phyloP scores from a whole-genome alignment of 2,888 invertebrate genomes.

The Oligia latruncula region DNA sequence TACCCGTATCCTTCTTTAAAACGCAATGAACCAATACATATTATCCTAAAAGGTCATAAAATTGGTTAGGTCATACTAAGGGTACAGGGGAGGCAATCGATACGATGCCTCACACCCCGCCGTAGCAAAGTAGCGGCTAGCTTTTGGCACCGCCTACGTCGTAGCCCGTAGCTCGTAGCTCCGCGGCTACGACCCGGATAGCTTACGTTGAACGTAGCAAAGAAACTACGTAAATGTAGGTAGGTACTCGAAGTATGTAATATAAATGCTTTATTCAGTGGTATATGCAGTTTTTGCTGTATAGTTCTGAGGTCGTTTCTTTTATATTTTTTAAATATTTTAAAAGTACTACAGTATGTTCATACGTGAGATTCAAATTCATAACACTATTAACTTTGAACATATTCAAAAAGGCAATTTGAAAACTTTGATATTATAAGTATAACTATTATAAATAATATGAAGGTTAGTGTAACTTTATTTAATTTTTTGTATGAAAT shows the following conservation, averaged over 20 bases:
- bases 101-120: constrained; percentile 77
- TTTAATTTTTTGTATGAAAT: background rate
- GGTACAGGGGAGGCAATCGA: constrained; percentile 77
- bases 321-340: background rate
- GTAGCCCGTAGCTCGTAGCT: constrained; percentile 69
- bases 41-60: constrained; percentile 63
- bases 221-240: constrained; percentile 48
- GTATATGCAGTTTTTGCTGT: constrained; percentile 9
- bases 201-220: constrained; percentile 64
- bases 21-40: constrained; percentile 6
- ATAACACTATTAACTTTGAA: background rate
- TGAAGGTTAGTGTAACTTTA: background rate
- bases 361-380: background rate
- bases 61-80: constrained; percentile 74
- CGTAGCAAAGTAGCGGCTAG: constrained; percentile 77
- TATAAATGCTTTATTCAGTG: constrained; percentile 5
- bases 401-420: background rate
- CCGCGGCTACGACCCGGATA: constrained; percentile 61
- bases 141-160: constrained; percentile 80
- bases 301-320: background rate
- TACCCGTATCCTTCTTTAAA: constrained; percentile 3
- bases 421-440: background rate
- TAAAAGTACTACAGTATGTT: background rate
- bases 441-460: background rate
- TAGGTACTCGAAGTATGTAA: background rate